Base-by-base conservation (phyloP, 2,113 vertebrate species). In the Alosa alosa region DNA sequence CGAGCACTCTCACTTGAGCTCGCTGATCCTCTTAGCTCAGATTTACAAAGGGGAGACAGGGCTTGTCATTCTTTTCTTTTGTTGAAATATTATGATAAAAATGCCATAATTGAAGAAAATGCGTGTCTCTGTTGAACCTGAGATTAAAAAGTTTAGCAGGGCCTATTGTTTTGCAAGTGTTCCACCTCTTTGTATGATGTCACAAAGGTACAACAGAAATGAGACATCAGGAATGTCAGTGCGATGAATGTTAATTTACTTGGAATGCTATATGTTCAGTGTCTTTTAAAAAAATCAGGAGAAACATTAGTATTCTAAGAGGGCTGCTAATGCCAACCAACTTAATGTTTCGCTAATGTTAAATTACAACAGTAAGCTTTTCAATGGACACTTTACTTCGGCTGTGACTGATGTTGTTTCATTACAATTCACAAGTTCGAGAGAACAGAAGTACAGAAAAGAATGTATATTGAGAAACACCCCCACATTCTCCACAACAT, bases 41-140 rank as follows among this genome's bases (percentile, higher is more conserved):
- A 78, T 78, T 52, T 78, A 78, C 72, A 78, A 78, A 78, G 72
- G 36, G 55, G 55, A 60, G 72, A 72, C n/a, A 36, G 31, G 36
- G 31, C 25, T 78, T 39, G 72, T 39, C 72, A 39, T 78, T 17
- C 72, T 78, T 39, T 36, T 2, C 31, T 78, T 20, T 68, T 68
- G 64, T 68, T 68, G n/a, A 68, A 31, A 31, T 68, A 31, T 36
- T 15, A 78, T 78, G 72, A 78, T 78, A 78, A 78, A 78, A 78
- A 78, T 1, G 72, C 55, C 72, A 78, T 78, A 78, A 78, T 78
- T 78, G 72, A 36, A 15, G 72, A 1, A 36, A 36, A 39, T 15
- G 72, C 25, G 15, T 78, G 72, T 72, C 9, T 78, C 31, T 78
- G 72, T 78, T 78, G 36, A 39, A 78, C 25, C 31, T 22, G 13